phyloP scores from a whole-genome alignment of 1,140 invertebrate genomes.

The Ceratina japonica region DNA sequence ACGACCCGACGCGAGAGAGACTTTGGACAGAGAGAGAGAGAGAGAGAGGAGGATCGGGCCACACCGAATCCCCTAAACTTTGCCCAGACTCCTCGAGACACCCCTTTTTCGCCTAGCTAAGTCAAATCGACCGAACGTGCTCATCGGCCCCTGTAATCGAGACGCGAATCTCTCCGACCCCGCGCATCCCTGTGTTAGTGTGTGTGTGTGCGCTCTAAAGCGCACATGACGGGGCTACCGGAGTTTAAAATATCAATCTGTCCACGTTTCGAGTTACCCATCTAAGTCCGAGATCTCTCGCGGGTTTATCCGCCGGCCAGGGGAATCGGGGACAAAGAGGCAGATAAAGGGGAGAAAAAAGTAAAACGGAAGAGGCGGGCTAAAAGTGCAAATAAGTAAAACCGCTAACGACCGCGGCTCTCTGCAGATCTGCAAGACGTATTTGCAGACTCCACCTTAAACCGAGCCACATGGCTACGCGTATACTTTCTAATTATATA shows the following conservation, averaged over 20 bases:
- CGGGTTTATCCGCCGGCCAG: not conserved
- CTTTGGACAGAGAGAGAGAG: constrained; percentile 31
- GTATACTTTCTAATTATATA: constrained; percentile 63
- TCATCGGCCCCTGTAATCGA: constrained; percentile 62
- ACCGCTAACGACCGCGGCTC: constrained; percentile 34
- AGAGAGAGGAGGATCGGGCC: constrained; percentile 43
- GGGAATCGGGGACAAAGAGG: not conserved
- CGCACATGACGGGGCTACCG: not conserved
- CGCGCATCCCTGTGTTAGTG: too few species aligned
- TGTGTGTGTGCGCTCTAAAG: not conserved
- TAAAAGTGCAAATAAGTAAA: constrained; percentile 52
- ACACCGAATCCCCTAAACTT: constrained; percentile 30
- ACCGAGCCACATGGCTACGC: constrained; percentile 49
- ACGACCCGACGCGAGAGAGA: constrained; percentile 29
- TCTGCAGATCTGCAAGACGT: constrained; percentile 29
- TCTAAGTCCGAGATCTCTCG: not conserved
- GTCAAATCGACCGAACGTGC: constrained; percentile 63
- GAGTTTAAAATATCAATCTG: not conserved
- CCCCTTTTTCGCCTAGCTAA: constrained; percentile 57
- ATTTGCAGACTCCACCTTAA: constrained; percentile 61
- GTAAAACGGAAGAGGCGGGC: not conserved
- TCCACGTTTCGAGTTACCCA: not conserved
- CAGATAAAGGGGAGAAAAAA: not conserved
- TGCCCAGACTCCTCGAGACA: constrained; percentile 51
- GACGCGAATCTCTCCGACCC: constrained; percentile 53